Evolutionary conservation across 2,888 invertebrate species (phyloP).

Genomic region (Rugalucina vietnamica): DNA sequence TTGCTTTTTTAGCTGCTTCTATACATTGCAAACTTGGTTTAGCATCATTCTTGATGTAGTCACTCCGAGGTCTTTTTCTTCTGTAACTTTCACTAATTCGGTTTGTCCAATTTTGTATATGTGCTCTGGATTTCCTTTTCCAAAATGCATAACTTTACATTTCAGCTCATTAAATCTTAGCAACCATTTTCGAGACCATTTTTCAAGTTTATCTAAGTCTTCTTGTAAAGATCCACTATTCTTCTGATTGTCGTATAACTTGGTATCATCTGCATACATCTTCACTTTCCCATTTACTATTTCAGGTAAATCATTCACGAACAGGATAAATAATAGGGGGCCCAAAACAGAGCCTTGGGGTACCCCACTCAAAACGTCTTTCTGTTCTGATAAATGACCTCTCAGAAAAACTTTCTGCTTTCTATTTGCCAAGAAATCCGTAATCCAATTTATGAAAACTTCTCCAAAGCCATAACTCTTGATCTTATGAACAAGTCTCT

Average conservation of each 20-base stretch:
- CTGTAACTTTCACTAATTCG: too few species aligned
- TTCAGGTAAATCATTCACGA: slow-evolving; percentile 21
- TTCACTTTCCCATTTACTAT: background rate
- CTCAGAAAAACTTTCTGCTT: background rate
- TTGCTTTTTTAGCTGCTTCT: too few species aligned
- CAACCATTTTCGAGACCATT: too few species aligned
- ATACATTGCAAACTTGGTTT: too few species aligned
- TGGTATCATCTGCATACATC: slow-evolving; percentile 22
- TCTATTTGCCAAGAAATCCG: slow-evolving; percentile 1
- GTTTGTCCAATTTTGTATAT: too few species aligned
- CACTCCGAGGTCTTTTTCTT: too few species aligned
- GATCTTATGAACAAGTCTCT: background rate
- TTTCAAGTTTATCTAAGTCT: too few species aligned
- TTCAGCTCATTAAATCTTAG: too few species aligned
- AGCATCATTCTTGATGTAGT: too few species aligned
- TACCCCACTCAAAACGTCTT: background rate
- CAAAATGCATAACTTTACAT: too few species aligned
- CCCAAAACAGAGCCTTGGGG: slow-evolving; percentile 24
- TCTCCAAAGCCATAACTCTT: slow-evolving; percentile 12
- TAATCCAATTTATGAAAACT: background rate
- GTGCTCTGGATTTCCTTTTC: too few species aligned
- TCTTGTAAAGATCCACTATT: too few species aligned
- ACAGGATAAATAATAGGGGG: background rate
- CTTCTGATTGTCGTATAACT: slow-evolving; percentile 9
- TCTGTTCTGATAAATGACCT: background rate